Base-by-base conservation (phyloP, 2,888 invertebrate species). In the Coelopa pilipes region DNA sequence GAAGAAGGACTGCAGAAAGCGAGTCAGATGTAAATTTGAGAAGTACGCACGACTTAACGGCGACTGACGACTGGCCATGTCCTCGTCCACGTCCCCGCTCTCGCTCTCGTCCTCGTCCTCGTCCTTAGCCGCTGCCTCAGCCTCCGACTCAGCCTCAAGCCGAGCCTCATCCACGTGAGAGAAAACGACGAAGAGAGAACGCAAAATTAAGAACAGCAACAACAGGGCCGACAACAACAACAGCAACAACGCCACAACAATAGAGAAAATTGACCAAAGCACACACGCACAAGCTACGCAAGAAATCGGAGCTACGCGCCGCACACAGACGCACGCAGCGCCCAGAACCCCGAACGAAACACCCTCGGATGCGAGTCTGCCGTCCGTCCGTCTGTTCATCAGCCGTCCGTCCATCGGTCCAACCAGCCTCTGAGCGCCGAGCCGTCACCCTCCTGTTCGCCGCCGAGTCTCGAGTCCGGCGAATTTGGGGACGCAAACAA, bases 11-110 rank as follows among this genome's bases (percentile, higher is more conserved):
- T 24, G 9, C 12, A 59, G 15, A 34, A 62, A 50, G 9, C 46
- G 47, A n/a, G 47, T 66, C 50, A 12, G 45, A 71, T 71, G 71
- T 65, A 65, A 65, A 71, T 71, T 63, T 53, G 65, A 53, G 55
- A 19, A 70, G 50, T 34, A 34, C 34, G 34, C 45, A 65, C 55
- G 46, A 71, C 65, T 65, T 65, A 46, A 65, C 71, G 71, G 65
- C 55, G 53, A 24, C 34, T 34, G 34, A 34, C 71, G 65, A 55
- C 65, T 71, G 71, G 55, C 65, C 71, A 71, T 53, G 63, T 21
- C 24, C 55, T 55, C 49, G 60, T 65, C 46, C 55, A 65, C 63
- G 55, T 12, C 45, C 19, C 21, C 10, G 24, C 15, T n/a, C 49
- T n/a, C n/a, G n/a, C n/a, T n/a, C 55, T 55, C 49, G 60, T 65